Evolutionary conservation across 1,140 invertebrate genomes (phyloP).

Genomic region (Rhyzopertha dominica): DNA sequence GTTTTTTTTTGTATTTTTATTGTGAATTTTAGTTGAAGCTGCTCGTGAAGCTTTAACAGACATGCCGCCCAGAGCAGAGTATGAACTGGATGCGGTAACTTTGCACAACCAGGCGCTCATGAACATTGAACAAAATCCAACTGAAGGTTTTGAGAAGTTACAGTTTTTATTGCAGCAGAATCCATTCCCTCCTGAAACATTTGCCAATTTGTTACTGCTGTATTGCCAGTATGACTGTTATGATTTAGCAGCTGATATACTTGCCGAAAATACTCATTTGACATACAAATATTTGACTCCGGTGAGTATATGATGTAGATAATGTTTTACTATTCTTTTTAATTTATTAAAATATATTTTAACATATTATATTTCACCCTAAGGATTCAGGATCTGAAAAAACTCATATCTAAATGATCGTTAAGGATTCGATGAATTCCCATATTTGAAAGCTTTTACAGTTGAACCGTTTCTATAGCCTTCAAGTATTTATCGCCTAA

Average conservation of each 20-base stretch:
- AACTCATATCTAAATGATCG: too few relatives aligned
- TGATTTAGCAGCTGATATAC: constrained; percentile 94
- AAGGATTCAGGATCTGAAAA: too few relatives aligned
- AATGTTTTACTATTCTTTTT: constrained; percentile 2
- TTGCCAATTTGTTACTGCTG: constrained; percentile 90
- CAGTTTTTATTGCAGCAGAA: constrained; percentile 96
- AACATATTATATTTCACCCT: constrained; percentile 8
- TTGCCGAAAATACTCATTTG: constrained; percentile 96
- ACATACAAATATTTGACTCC: constrained; percentile 94
- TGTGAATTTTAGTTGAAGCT: constrained; percentile 65
- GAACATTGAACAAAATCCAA: constrained; percentile 85
- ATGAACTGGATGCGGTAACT: constrained; percentile 96
- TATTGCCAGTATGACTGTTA: constrained; percentile 98
- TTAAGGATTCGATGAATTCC: too few relatives aligned
- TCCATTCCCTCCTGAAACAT: constrained; percentile 95
- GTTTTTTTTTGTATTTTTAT: constrained; percentile 8
- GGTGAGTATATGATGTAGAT: constrained; percentile 49
- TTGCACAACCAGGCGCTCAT: constrained; percentile 97
- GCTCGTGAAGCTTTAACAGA: constrained; percentile 93
- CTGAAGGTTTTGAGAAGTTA: constrained; percentile 93
- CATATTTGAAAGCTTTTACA: too few relatives aligned
- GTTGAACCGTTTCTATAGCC: too few relatives aligned
- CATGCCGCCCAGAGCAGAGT: constrained; percentile 94
- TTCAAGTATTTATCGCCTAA: too few relatives aligned
- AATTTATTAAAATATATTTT: neutral